Evolutionary conservation across 2,888 invertebrate genomes (phyloP), one percentile per base, ranked within the genome.

Genomic region (Flexamia atlantica): DNA sequence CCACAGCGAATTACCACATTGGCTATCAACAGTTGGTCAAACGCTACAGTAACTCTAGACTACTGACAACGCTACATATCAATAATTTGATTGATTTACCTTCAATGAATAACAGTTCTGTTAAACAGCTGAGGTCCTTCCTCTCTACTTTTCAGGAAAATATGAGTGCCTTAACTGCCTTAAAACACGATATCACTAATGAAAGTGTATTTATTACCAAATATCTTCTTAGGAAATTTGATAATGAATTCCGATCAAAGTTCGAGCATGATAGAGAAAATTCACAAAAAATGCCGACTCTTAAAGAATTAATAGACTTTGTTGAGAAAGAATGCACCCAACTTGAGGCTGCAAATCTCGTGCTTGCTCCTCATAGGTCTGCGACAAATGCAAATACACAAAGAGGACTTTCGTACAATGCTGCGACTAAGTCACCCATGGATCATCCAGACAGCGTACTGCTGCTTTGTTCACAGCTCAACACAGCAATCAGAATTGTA

Each of bases 161-260:
- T 57, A 7, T 23, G 5, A 57, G 57, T 23, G 57, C 57, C 17
- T 23, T 57, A 17, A n/a, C 9, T 57, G 57, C 57, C 17, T 23
- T 57, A 20, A 7, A 57, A 7, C 23, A 57, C 17, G 57, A 57
- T 17, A 57, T 57, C 7, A 17, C 7, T 57, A 57, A 57, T 10
- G 57, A 57, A 17, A 57, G 57, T 57, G 23, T 23, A 20, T 57
- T 57, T 17, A 57, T 57, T 5, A 57, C 57, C 5, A 20, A 5
- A 10, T 57, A 20, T 17, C 57, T 57, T 57, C 57, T 57, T 23
- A 5, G 57, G 23, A 57, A 57, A 57, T 57, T 57, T 57, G 57
- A 57, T 57, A 7, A 57, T 57, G 57, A 57, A 20, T 57, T 57
- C 17, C 57, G 57, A 57, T 57, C 57, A 5, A 57, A 57, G 57